Evolutionary conservation across 2,888 invertebrate genomes (phyloP).

Genomic region (Notodonta ziczac): DNA sequence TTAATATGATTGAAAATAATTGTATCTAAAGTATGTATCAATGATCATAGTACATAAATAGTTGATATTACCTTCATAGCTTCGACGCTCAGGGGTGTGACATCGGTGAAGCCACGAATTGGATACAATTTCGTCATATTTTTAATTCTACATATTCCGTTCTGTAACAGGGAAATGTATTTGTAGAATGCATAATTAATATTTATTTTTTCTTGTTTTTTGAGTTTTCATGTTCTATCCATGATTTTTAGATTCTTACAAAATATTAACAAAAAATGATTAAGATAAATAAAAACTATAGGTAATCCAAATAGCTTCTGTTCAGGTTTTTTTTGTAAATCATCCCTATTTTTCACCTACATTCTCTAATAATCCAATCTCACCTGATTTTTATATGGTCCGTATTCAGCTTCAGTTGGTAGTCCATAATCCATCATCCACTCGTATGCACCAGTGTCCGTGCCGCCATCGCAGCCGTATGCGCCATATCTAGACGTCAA

Average conservation of each 20-base stretch:
- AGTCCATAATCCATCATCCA: slow-evolving; percentile 93
- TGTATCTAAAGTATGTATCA: no score
- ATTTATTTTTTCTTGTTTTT: no score
- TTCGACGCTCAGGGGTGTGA: slow-evolving; percentile 88
- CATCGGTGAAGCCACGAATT: slow-evolving; percentile 93
- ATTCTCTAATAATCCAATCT: not conserved
- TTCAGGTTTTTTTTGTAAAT: no score
- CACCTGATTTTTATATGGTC: slow-evolving; percentile 91
- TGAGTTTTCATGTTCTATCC: no score
- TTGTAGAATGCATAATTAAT: not conserved
- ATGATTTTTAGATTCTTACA: no score
- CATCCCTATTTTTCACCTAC: no score
- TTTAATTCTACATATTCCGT: slow-evolving; percentile 91
- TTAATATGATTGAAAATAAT: no score
- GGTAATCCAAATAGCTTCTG: no score
- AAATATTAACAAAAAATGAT: no score
- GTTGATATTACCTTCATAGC: slow-evolving; percentile 84
- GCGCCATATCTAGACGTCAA: slow-evolving; percentile 86
- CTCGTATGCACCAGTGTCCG: slow-evolving; percentile 92
- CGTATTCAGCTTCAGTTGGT: slow-evolving; percentile 95
- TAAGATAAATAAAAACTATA: no score
- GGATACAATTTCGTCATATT: slow-evolving; percentile 87
- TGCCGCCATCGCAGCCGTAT: slow-evolving; percentile 95
- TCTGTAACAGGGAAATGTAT: slow-evolving; percentile 72
- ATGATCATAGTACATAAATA: not conserved